Conservation (phyloP, 2,797 vertebrate species). For the Pipistrellus pipistrellus region DNA sequence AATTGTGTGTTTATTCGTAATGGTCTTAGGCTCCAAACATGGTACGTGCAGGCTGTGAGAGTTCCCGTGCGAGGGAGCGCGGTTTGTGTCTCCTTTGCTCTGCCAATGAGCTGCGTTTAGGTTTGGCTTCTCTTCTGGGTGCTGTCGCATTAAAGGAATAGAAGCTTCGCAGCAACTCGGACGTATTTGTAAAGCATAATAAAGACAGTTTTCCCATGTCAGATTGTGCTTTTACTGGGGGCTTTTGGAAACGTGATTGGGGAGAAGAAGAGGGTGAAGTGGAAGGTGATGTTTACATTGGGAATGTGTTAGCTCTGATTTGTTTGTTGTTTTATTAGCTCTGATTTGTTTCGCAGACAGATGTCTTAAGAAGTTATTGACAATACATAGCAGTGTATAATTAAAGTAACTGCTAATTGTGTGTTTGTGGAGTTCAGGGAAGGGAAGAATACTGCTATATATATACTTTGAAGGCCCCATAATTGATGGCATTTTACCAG, state of each 20-base stretch:
- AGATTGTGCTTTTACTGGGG: background rate
- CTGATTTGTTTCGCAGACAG: constrained; percentile 38
- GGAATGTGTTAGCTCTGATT: background rate
- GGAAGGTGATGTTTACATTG: background rate
- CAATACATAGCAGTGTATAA: background rate
- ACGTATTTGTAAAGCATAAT: background rate
- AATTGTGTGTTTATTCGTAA: background rate
- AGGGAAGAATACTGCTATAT: too few relatives aligned
- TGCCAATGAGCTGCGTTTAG: background rate
- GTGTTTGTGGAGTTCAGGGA: background rate
- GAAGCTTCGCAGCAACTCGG: background rate
- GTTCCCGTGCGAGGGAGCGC: background rate
- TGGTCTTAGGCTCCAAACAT: background rate
- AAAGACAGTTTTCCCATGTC: background rate
- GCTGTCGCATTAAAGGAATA: constrained; percentile 1
- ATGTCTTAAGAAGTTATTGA: background rate
- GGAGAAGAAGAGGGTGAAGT: background rate
- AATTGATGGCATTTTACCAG: background rate
- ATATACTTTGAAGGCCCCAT: background rate
- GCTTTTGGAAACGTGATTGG: background rate
- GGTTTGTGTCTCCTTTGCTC: background rate
- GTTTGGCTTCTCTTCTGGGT: background rate
- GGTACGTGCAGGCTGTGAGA: background rate
- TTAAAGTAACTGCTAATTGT: background rate
- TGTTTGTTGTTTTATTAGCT: background rate